These are phyloP conservation scores for Zingel zingel DNA, from an alignment of 2,113 vertebrate genomes.

Conservation along the genomic window DNA sequence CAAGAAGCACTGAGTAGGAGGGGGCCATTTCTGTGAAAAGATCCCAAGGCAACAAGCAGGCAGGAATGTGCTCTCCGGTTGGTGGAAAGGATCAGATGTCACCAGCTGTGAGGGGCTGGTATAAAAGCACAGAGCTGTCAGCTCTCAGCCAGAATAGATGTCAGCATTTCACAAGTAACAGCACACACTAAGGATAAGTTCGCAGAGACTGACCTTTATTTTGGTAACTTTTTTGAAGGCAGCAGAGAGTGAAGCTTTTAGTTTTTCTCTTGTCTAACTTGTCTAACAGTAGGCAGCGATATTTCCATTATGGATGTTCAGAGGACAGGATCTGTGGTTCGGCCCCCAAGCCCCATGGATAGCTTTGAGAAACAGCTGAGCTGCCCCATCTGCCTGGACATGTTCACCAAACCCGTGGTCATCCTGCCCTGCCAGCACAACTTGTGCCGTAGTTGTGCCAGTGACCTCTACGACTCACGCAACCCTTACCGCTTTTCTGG, in stretches of 20 bases:
- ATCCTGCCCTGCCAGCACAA: constrained; percentile 99
- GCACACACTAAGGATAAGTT: constrained; percentile 20
- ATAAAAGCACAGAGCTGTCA: constrained; percentile 78
- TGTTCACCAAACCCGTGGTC: constrained; percentile 98
- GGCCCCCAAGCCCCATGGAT: constrained; percentile 88
- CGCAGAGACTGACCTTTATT: not conserved
- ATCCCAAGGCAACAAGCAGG: constrained; percentile 68
- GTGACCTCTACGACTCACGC: constrained; percentile 91
- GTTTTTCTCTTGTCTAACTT: not conserved
- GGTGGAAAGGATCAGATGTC: constrained; percentile 75
- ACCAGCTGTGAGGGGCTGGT: constrained; percentile 69
- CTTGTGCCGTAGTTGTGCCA: constrained; percentile 95
- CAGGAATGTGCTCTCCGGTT: constrained; percentile 78
- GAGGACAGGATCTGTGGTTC: constrained; percentile 81
- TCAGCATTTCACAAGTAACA: constrained; percentile 34
- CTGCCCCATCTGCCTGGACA: constrained; percentile 98
- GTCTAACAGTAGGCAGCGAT: not conserved
- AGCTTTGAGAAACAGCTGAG: constrained; percentile 97
- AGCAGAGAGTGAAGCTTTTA: not conserved
- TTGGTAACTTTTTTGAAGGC: not conserved
- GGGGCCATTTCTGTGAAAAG: constrained; percentile 80
- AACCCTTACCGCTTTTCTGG: constrained; percentile 89
- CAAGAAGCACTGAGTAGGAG: constrained; percentile 49
- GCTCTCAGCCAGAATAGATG: constrained; percentile 72
- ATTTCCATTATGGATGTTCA: constrained; percentile 82